Base-by-base conservation (phyloP, 37 sponge, comb jelly and placozoan genomes). In the Petrosia ficiformis region DNA sequence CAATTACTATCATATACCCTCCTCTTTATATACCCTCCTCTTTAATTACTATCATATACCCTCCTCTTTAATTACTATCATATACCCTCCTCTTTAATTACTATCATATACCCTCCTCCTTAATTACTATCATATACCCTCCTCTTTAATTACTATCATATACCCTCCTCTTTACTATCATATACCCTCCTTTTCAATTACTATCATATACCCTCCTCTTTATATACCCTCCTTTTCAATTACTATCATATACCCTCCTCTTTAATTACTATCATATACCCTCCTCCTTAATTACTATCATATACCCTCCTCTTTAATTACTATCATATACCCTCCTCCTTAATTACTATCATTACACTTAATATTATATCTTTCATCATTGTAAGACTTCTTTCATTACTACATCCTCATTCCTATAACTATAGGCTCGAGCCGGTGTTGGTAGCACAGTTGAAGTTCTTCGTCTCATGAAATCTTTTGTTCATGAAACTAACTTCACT, bases 381-480 rank as follows among this genome's bases (percentile, higher is more conserved):
- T 48, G 54, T n/a, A 61, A 24, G 14, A 6, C 6, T n/a, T 61
- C 28, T 26, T 5, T n/a, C 28, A 6, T 29, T 42, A 33, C 39
- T 39, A 42, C 36, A 68, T 5, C 35, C 26, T 42, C n/a, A 2
- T 71, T 71, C 26, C 4, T 32, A 19, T 37, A 1, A 25, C 60
- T n/a, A 26, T 48, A 90, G 95, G 92, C 89, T 72, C 72, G 72
- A 4, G 86, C 92, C 38, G 89, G 96, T 35, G 83, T 86, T 19
- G 86, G 66, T 52, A 43, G 58, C 42, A 98, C 93, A 0, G 87
- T 88, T 16, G 86, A 98, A 25, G 66, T 84, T 3, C 84, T 98
- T 33, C 72, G 69, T 0, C 83, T 95, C 39, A 33, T 89, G 30
- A 72, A 71, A 36, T 76, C 91, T 29, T 95, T 73, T 63, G 28